Percentiles rank a stretch among this genome's conserved stretches.
Conservation (phyloP, 2,797 vertebrate species). For the Glyptemys insculpta region DNA sequence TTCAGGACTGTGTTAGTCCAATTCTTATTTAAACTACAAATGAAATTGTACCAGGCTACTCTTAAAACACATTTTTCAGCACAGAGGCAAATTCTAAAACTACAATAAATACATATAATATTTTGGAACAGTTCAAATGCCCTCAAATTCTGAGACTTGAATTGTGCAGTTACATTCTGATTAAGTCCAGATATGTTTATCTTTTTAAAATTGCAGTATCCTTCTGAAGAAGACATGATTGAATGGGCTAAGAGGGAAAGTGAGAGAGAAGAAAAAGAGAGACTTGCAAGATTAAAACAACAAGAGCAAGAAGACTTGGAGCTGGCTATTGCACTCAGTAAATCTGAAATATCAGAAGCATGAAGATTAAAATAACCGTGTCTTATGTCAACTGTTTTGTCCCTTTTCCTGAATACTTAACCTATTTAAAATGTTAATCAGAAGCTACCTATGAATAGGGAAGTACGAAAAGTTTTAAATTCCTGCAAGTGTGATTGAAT, state of each 20-base stretch:
- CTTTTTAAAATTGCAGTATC: slow-evolving; percentile 88
- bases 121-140: neutral
- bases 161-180: neutral
- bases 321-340: slow-evolving; percentile 99
- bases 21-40: neutral
- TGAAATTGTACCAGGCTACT: neutral
- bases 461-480: slow-evolving; percentile 76
- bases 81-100: neutral
- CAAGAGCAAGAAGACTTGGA: slow-evolving; percentile 99
- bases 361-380: slow-evolving; percentile 72
- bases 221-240: slow-evolving; percentile 99
- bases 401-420: slow-evolving; percentile 72
- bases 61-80: neutral
- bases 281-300: slow-evolving; percentile 93
- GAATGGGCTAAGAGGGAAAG: slow-evolving; percentile 99
- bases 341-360: slow-evolving; percentile 97
- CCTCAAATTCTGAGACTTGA: neutral
- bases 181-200: slow-evolving; percentile 58
- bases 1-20: neutral
- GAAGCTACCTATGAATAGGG: slow-evolving; percentile 78
- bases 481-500: slow-evolving; percentile 74
- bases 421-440: slow-evolving; percentile 79
- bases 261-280: slow-evolving; percentile 96
- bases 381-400: slow-evolving; percentile 64
- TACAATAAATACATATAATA: neutral